phyloP scores from a whole-genome alignment of 2,113 vertebrate species.

The Motacilla tschutschensis region DNA sequence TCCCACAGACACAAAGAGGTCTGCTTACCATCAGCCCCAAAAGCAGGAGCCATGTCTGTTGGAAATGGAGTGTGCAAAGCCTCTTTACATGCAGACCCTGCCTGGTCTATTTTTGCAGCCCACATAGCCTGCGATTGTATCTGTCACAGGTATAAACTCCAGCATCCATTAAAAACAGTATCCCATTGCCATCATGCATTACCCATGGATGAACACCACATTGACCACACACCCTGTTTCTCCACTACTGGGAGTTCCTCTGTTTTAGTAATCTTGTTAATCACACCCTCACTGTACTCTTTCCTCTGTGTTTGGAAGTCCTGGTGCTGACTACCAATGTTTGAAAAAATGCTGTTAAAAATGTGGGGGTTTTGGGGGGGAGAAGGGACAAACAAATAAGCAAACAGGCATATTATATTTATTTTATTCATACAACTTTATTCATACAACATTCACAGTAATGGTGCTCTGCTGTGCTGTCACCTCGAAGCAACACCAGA shows the following conservation, averaged over 20 bases:
- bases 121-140: rapidly evolving
- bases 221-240: neutral
- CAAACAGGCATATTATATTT: neutral
- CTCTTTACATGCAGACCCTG: neutral
- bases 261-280: neutral
- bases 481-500: neutral
- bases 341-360: neutral
- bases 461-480: neutral
- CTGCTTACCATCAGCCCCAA: neutral
- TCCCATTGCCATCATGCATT: neutral
- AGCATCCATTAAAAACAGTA: neutral
- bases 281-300: neutral
- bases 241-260: neutral
- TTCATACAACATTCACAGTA: neutral
- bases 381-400: neutral
- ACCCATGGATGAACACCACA: too few relatives aligned
- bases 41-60: neutral
- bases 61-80: neutral
- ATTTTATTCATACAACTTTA: neutral
- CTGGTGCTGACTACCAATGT: neutral
- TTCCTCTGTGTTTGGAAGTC: neutral
- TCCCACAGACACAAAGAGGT: neutral
- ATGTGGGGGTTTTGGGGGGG: rapidly evolving
- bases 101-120: neutral
- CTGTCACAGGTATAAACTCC: neutral